Evolutionary conservation across 2,797 vertebrate species (phyloP), one percentile per base, ranked within the genome.

Genomic region (Paguma larvata): DNA sequence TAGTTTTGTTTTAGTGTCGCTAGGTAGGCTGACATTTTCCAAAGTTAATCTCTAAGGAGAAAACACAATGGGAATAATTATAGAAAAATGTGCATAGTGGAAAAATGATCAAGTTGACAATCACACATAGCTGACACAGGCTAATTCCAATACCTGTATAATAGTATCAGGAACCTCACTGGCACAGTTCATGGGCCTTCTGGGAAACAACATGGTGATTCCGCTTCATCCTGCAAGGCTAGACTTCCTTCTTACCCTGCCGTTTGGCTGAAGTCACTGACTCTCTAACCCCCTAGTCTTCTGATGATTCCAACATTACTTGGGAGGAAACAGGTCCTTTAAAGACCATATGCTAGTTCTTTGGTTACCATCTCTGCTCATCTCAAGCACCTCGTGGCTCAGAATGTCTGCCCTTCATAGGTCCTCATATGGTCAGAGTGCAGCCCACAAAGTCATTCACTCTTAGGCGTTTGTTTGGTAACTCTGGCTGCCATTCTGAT

Each of bases 21-120:
- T 88, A 80, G 56, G 80, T 34, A 95, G 53, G 41, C 15, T 89
- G 62, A 85, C 30, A 84, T 38, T 97, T 95, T 82, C 0, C 77
- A 97, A 94, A 62, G 89, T 32, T 44, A 92, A 23, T 94, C 78
- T 78, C 62, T 85, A 68, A 92, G 90, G 90, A 87, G 63, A 92
- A 34, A 70, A 83, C 34, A 82, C 93, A 91, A 68, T 63, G 15
- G 32, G 95, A 94, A 92, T 95, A 95, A 98, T 79, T 95, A 89
- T 21, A 88, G 44, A 93, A 86, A 92, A 91, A 89, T 32, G 13
- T 62, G 91, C 53, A 94, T 5, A 91, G n/a, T 27, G 75, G 51
- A 80, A 96, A 97, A 94, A 77, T 13, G 15, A 16, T 83, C 63
- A 88, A 30, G 23, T 44, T 92, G 68, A 67, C 56, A 91, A 48